Evolutionary conservation across 2,797 vertebrate genomes (phyloP).

Genomic region (Rhinogobio ventralis): DNA sequence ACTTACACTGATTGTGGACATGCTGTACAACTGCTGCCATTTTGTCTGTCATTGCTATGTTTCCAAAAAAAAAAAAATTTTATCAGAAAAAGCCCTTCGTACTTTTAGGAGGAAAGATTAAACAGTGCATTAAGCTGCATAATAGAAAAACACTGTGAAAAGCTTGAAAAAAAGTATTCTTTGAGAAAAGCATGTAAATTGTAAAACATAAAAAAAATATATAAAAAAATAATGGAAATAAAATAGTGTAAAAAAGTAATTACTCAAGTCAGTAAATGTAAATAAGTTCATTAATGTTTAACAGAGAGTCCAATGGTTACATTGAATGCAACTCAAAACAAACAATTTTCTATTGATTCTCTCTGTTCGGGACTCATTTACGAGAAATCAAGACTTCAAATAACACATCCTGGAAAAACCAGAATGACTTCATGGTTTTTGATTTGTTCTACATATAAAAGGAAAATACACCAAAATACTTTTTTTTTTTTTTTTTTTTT

Average conservation of each 20-base stretch:
- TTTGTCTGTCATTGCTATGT: background rate
- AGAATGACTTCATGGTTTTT: background rate
- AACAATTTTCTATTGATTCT: conserved; percentile 32
- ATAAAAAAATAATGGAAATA: background rate
- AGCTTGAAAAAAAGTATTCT: background rate
- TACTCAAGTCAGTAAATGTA: background rate
- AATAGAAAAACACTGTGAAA: background rate
- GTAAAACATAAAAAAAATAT: background rate
- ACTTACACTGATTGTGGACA: background rate
- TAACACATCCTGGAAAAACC: background rate
- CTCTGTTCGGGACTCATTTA: background rate
- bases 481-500: no score
- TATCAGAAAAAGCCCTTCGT: background rate
- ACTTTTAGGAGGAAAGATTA: background rate
- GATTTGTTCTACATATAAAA: background rate
- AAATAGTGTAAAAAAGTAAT: background rate
- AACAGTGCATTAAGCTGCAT: background rate
- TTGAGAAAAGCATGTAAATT: background rate
- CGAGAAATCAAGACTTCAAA: background rate
- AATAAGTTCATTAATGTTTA: conserved; percentile 3
- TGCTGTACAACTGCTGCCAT: background rate
- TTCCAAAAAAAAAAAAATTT: no score
- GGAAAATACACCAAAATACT: no score
- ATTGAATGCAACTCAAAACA: conserved; percentile 12
- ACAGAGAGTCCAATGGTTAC: conserved; percentile 17